These are phyloP conservation scores for Isurus oxyrinchus DNA, from an alignment of 2,113 vertebrate genomes.

Conservation along the genomic window DNA sequence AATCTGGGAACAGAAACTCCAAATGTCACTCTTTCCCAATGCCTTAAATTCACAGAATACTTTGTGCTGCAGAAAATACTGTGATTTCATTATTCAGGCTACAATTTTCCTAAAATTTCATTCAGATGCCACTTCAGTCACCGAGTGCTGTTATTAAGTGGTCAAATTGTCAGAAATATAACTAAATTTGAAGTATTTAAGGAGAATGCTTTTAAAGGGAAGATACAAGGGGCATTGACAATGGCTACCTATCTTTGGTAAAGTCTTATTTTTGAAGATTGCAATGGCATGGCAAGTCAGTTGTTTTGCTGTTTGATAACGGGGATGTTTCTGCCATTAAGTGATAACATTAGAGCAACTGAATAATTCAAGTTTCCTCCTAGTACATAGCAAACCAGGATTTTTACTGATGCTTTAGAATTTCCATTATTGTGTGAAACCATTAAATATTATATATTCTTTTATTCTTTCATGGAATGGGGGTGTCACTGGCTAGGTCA, in stretches of 20 bases:
- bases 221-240: background rate
- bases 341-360: background rate
- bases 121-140: background rate
- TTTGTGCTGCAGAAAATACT: background rate
- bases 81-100: background rate
- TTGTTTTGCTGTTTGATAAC: background rate
- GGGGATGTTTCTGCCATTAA: background rate
- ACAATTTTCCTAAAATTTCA: background rate
- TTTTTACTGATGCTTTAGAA: background rate
- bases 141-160: background rate
- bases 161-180: background rate
- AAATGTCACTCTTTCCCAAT: background rate
- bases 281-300: background rate
- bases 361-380: background rate
- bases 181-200: background rate
- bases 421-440: background rate
- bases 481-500: too few species aligned
- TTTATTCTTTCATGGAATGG: background rate
- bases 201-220: background rate
- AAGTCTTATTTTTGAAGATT: background rate
- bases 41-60: background rate
- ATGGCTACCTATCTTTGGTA: background rate
- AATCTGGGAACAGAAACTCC: slow-evolving; percentile 58
- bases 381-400: background rate
- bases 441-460: background rate